These are phyloP conservation scores for Caerostris extrusa DNA, from an alignment of 1,140 invertebrate genomes.

Conservation along the genomic window DNA sequence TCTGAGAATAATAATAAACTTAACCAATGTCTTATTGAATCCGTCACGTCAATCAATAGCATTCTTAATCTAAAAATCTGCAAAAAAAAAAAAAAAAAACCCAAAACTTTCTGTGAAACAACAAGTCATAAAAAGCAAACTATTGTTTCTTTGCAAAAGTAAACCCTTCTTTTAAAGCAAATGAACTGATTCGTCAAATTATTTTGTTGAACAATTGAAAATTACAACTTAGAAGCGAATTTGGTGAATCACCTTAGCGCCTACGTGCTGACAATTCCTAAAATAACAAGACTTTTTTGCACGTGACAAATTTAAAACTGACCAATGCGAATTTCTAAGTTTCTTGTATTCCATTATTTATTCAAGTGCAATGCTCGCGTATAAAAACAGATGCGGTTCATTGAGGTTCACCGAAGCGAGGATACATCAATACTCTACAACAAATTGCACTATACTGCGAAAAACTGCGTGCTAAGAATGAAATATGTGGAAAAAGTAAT, in stretches of 20 bases:
- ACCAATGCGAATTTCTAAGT: not conserved
- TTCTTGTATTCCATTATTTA: not conserved
- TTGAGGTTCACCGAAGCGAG: slow-evolving; percentile 10
- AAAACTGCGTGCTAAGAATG: not conserved
- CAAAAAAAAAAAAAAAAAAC: not conserved
- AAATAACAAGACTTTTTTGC: not conserved
- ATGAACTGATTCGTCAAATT: slow-evolving; percentile 14
- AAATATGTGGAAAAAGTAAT: slow-evolving; percentile 13
- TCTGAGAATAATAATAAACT: too few species aligned
- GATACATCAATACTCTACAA: not conserved
- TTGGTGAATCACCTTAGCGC: not conserved
- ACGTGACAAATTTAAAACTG: not conserved
- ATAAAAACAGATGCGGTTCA: slow-evolving; percentile 1
- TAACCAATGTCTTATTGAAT: too few species aligned
- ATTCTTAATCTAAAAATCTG: not conserved
- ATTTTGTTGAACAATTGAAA: not conserved
- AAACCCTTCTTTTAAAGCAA: not conserved
- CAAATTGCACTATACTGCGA: not conserved
- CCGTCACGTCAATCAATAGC: not conserved
- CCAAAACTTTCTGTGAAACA: not conserved
- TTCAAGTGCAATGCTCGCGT: not conserved
- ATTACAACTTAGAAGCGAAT: not conserved
- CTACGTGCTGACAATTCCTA: not conserved
- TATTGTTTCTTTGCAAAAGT: not conserved
- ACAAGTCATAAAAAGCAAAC: not conserved